Conservation (phyloP, 2,113 vertebrate genomes). For the Lasiurus borealis region DNA sequence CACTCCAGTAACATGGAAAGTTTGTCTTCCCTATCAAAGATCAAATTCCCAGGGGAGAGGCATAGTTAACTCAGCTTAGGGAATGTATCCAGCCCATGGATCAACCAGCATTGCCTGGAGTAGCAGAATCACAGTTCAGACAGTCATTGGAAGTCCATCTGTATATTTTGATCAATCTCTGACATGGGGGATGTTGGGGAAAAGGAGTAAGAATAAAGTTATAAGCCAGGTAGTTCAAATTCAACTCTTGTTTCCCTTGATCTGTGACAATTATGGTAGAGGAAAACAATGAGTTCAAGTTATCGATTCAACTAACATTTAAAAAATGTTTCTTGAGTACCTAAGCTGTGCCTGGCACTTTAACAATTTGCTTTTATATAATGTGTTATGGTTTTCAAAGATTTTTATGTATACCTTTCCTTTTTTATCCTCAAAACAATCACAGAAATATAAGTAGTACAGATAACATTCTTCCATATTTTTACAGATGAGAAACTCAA, state of each 20-base stretch:
- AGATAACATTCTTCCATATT: background rate
- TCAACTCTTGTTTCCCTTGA: background rate
- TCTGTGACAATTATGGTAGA: background rate
- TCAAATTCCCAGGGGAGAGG: background rate
- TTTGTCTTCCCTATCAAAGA: background rate
- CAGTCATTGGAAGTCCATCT: background rate
- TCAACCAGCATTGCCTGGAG: background rate
- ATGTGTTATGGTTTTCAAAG: background rate
- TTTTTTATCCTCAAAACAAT: background rate
- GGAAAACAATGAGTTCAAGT: background rate
- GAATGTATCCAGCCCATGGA: background rate
- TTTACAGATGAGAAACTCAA: constrained; percentile 49
- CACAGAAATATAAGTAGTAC: background rate
- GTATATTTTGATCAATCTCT: background rate
- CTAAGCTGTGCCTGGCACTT: background rate
- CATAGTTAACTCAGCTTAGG: background rate
- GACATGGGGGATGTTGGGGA: background rate
- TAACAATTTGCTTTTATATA: background rate
- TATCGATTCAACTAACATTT: background rate
- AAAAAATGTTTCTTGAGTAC: background rate
- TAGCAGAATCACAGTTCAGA: background rate
- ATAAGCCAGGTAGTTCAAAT: background rate
- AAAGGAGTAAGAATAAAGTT: background rate
- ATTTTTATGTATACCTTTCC: background rate
- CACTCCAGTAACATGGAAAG: background rate